Evolutionary conservation across 2,797 vertebrate species (phyloP).

Genomic region (Miichthys miiuy): DNA sequence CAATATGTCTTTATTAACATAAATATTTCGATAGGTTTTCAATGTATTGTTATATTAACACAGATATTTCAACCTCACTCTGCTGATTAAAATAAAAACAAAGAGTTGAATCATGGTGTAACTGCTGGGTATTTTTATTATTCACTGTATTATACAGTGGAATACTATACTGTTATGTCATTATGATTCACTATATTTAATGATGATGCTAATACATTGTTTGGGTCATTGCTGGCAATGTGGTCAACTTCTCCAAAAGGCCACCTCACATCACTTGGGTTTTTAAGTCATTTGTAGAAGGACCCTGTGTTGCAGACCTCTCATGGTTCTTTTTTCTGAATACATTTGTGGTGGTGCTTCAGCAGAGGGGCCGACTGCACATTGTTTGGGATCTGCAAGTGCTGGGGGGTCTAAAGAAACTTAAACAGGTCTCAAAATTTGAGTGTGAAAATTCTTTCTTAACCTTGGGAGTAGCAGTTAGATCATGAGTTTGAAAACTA

Average conservation of each 20-base stretch:
- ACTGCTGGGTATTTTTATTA: neutral
- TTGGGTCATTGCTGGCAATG: neutral
- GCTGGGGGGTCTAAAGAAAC: neutral
- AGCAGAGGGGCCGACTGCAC: neutral
- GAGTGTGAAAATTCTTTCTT: neutral
- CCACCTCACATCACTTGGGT: too few species aligned
- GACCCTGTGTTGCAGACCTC: neutral
- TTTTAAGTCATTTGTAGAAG: neutral
- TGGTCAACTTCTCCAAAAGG: neutral
- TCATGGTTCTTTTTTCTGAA: neutral
- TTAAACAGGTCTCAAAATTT: neutral
- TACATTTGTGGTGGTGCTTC: neutral
- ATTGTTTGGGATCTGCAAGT: neutral
- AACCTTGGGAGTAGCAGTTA: neutral
- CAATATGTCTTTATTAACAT: neutral
- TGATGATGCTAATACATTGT: neutral
- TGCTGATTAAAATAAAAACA: too few species aligned
- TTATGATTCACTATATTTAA: neutral
- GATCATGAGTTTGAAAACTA: neutral
- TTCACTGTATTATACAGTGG: neutral
- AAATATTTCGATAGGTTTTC: neutral
- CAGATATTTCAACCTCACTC: too few species aligned
- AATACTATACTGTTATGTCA: neutral
- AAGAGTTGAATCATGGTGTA: neutral
- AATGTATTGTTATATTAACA: too few species aligned